These are phyloP conservation scores for Gnathonemus longibarbis DNA, from an alignment of 2,113 vertebrate genomes.

Conservation along the genomic window DNA sequence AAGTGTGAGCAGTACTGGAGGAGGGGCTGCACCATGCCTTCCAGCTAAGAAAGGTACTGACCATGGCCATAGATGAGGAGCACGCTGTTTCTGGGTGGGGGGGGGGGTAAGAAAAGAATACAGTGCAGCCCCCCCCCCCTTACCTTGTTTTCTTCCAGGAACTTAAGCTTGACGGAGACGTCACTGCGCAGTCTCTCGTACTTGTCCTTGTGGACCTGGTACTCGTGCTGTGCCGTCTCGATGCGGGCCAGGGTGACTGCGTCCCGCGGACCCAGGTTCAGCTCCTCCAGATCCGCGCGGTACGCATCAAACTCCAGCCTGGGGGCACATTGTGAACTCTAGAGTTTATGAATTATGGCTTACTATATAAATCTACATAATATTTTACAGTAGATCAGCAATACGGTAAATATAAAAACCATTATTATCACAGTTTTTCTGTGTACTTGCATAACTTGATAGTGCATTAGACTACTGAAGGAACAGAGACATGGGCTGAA, in stretches of 20 bases:
- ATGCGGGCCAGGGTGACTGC: conserved; percentile 74
- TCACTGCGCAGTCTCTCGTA: conserved; percentile 88
- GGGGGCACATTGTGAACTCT: not conserved
- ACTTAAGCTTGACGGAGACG: conserved; percentile 90
- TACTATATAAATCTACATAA: not conserved
- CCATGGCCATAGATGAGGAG: not conserved
- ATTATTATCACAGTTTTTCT: not conserved
- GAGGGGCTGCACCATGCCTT: not conserved
- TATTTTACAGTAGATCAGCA: not conserved
- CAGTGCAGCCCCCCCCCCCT: not conserved
- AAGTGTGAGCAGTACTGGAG: too few relatives aligned
- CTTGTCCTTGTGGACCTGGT: conserved; percentile 86
- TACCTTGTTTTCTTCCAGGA: conserved; percentile 97
- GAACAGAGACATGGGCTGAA: not conserved
- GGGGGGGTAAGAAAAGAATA: not conserved
- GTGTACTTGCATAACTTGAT: not conserved
- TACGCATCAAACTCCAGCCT: conserved; percentile 95
- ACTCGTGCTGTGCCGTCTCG: conserved; percentile 78
- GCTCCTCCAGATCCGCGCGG: conserved; percentile 89
- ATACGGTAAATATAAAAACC: not conserved
- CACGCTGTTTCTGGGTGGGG: not conserved
- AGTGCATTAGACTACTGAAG: not conserved
- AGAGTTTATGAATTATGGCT: not conserved
- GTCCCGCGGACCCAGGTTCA: conserved; percentile 82
- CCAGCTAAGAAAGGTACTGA: not conserved